phyloP scores from a whole-genome alignment of 2,113 vertebrate genomes.

The Microcebus jonahi region DNA sequence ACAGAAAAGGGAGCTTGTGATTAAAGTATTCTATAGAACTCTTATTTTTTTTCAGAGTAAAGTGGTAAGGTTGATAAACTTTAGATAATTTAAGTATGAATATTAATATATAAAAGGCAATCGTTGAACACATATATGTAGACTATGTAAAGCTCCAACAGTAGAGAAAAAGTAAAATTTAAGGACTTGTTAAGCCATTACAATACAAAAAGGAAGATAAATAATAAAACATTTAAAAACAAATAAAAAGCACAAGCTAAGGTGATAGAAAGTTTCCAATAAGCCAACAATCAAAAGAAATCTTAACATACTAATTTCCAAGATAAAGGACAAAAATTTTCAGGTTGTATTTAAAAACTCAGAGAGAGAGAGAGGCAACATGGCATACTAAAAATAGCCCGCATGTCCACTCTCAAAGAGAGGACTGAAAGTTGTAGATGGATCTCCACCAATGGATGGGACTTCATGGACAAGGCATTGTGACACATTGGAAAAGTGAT shows the following conservation, averaged over 20 bases:
- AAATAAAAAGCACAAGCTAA: background rate
- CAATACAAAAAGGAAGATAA: background rate
- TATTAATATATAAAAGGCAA: background rate
- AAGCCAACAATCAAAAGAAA: background rate
- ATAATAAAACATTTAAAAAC: background rate
- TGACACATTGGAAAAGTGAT: too few relatives aligned
- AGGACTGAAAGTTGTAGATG: too few relatives aligned
- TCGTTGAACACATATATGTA: background rate
- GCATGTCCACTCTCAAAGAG: too few relatives aligned
- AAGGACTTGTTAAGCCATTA: background rate
- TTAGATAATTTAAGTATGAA: background rate
- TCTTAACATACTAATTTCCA: background rate
- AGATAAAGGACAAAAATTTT: background rate
- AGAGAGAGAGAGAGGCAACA: too few relatives aligned
- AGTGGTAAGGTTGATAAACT: background rate
- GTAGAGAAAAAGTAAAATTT: background rate
- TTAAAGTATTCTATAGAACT: background rate
- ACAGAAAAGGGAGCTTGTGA: background rate
- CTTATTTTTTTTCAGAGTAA: background rate
- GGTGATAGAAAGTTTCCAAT: background rate
- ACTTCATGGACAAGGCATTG: too few relatives aligned
- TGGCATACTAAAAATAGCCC: too few relatives aligned
- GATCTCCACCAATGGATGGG: too few relatives aligned
- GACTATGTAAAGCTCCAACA: background rate
- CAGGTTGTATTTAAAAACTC: background rate